These are phyloP conservation scores for Ennomos quercinarius DNA, from an alignment of 2,888 invertebrate species.

Conservation along the genomic window DNA sequence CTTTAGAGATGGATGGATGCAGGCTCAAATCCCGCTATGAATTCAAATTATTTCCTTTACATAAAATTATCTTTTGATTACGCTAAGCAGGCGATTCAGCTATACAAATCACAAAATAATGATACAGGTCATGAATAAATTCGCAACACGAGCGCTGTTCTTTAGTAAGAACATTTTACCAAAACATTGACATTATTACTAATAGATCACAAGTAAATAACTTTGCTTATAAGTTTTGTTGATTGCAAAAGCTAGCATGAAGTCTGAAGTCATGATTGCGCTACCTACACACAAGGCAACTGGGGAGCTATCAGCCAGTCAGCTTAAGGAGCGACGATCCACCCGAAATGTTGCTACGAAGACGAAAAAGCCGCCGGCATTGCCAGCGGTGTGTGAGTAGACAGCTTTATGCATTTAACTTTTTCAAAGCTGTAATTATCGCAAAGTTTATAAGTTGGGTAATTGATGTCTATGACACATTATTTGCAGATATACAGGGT, in stretches of 20 bases:
- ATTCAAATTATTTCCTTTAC: too few relatives aligned
- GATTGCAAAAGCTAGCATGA: conserved; percentile 27
- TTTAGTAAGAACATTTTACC: conserved; percentile 38
- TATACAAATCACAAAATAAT: neutral
- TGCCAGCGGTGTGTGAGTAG: conserved; percentile 6
- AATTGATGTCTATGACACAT: conserved; percentile 5
- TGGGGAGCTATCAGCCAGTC: neutral
- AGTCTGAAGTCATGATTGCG: conserved; percentile 17
- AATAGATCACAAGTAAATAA: conserved; percentile 23
- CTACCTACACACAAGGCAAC: conserved; percentile 6
- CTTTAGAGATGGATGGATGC: too few relatives aligned
- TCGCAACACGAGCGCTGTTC: neutral
- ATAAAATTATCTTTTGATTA: neutral
- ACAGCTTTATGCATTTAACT: conserved; percentile 10
- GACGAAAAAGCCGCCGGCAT: neutral
- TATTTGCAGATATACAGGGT: conserved; percentile 20
- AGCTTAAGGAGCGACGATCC: neutral
- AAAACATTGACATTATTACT: conserved; percentile 47
- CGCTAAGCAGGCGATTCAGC: neutral
- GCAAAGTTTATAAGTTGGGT: conserved; percentile 18
- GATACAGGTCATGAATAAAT: neutral
- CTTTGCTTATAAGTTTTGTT: conserved; percentile 46
- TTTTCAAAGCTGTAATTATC: conserved; percentile 3
- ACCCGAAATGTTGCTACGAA: too few relatives aligned
- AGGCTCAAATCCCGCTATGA: too few relatives aligned